Conservation (phyloP, 1,140 invertebrate species). For the Drosophila bocki region DNA sequence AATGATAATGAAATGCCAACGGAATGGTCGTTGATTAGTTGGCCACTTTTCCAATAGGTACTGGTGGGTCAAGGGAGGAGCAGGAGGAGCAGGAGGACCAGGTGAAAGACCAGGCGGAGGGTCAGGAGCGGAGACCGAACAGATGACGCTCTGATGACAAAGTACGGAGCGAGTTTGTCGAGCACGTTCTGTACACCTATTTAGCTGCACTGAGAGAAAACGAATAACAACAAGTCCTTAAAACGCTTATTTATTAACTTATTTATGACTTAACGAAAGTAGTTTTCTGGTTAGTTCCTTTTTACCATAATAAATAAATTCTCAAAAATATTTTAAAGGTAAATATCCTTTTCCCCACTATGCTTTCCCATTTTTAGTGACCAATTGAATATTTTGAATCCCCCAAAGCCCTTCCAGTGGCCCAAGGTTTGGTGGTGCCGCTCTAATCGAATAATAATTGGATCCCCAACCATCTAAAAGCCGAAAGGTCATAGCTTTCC, state of each 20-base stretch:
- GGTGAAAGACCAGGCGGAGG: not conserved
- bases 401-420: not conserved
- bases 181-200: slow-evolving; percentile 65
- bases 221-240: no score
- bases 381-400: not conserved
- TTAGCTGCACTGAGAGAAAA: slow-evolving; percentile 51
- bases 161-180: slow-evolving; percentile 49
- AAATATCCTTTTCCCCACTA: not conserved
- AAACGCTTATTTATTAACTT: no score
- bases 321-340: no score
- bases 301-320: no score
- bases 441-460: slow-evolving; percentile 17
- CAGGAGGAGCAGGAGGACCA: not conserved
- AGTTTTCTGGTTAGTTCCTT: no score
- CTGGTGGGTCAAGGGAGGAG: not conserved
- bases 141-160: slow-evolving; percentile 68
- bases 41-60: slow-evolving; percentile 58
- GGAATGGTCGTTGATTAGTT: slow-evolving; percentile 73
- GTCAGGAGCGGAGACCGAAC: not conserved
- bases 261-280: no score
- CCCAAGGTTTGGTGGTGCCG: not conserved
- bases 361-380: not conserved
- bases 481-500: not conserved
- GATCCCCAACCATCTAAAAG: not conserved
- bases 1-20: slow-evolving; percentile 62